Evolutionary conservation across 2,113 vertebrate species (phyloP), one percentile per base, ranked within the genome.

Genomic region (Notechis scutatus): DNA sequence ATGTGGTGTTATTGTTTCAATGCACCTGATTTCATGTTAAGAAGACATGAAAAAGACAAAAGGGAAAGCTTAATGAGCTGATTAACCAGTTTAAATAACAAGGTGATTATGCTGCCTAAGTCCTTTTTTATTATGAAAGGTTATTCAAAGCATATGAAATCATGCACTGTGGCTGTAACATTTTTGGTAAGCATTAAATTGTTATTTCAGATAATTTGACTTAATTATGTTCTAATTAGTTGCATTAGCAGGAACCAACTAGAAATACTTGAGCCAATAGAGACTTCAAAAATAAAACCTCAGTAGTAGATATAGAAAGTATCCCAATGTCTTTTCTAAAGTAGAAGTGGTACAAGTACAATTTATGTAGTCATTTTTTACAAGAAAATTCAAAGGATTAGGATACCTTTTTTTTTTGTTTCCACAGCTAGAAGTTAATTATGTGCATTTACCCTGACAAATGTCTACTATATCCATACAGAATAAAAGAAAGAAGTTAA

Each of bases 131-230:
- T 23, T 92, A 93, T 12, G 88, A 91, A 94, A 45, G 7, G 7
- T 93, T 59, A 88, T 59, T 91, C 2, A 47, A 4, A 90, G 42
- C 14, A 0, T 21, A 92, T 24, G 94, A 57, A 91, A 3, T 1
- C 0, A 93, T 94, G 4, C n/a, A 61, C 20, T 91, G 21, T 88
- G 39, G 20, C 15, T 94, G 56, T 6, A 93, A 8, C 56, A n/a
- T n/a, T 93, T 92, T 89, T 93, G 34, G 12, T 24, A 94, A 29
- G 23, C 87, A 89, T 64, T 92, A 39, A 21, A 55, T 95, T 61
- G 91, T 92, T 94, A 92, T 94, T 95, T 90, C 45, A 93, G 93
- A 89, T 9, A 85, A 91, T 94, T 94, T 93, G 0, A 0, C 94
- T 92, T 93, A 11, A 92, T 90, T 93, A 90, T 93, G 91, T 2